Base-by-base conservation (phyloP, 2,797 vertebrate species). In the Phoeniculus purpureus region DNA sequence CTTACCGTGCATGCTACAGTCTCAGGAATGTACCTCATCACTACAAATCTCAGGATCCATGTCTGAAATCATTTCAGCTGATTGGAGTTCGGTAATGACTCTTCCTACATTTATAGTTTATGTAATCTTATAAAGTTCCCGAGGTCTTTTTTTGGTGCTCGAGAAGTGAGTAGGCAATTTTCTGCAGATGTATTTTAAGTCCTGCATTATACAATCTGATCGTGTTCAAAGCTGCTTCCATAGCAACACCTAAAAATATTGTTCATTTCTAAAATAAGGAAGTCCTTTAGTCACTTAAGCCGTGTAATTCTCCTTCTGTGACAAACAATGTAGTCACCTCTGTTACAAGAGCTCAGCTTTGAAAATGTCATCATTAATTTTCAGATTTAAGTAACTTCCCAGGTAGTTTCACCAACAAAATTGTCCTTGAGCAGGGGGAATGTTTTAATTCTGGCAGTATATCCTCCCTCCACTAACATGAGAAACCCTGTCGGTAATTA, bases 191-290 rank as follows among this genome's bases (percentile, higher is more conserved):
- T 79, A 81, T 95, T 95, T 95, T 79, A 76, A 83, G 66, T 83
- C 52, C 11, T 71, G 7, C n/a, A 21, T 86, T 89, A 83, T 32
- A 23, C 19, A 52, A 72, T 89, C 70, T 68, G 51, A 65, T 89
- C 64, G 34, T 16, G 10, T 67, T 93, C 85, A 60, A 94, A 92
- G 77, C 67, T 79, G 92, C 77, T 94, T 88, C 94, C 89, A 92
- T 94, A 81, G 93, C 80, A 93, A 94, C 87, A 83, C 27, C 82
- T 91, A 87, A 91, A 95, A 95, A 88, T 92, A 92, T 66, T 70
- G 60, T 55, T 94, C 29, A 64, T 78, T 86, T 85, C 77, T 91
- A 88, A 96, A 93, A 81, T 94, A 94, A 91, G 34, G 23, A 64
- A 67, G 31, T 25, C 9, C 3, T 78, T 92, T 66, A 66, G 45